Conservation (phyloP, 2,113 vertebrate species). For the Quiscalus mexicanus region DNA sequence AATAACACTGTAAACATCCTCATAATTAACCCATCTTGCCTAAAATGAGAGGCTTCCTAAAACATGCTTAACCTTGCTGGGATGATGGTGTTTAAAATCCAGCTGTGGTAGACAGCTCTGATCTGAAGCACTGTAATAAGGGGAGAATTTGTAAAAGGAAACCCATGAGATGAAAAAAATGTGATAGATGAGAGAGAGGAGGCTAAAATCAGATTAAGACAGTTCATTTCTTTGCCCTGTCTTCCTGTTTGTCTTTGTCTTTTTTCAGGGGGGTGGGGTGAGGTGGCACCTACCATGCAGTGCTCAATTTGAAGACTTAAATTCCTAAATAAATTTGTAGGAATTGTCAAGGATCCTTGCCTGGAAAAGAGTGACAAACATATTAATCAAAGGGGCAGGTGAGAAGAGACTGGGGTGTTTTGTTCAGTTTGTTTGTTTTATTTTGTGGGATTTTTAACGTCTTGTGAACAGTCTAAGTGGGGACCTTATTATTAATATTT, state of each 20-base stretch:
- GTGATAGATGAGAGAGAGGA: not conserved
- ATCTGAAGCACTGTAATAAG: not conserved
- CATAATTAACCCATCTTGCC: not conserved
- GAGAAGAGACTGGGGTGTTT: not conserved
- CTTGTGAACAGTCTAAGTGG: not conserved
- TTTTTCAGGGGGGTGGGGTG: not conserved
- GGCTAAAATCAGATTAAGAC: not conserved
- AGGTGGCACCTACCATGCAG: not conserved
- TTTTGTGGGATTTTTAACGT: not conserved
- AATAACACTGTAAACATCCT: not conserved
- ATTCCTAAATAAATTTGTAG: slow-evolving; percentile 56
- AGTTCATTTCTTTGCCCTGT: not conserved
- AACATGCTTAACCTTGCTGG: not conserved
- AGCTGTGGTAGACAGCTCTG: not conserved
- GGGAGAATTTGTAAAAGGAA: not conserved
- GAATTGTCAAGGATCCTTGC: slow-evolving; percentile 29
- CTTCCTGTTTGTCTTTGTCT: not conserved
- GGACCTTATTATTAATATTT: not conserved
- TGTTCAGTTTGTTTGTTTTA: not conserved
- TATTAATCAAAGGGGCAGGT: slow-evolving; percentile 54
- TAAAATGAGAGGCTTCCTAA: not conserved
- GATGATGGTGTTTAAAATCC: not conserved
- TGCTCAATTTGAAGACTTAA: slow-evolving; percentile 37
- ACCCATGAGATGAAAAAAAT: not conserved
- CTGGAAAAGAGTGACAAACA: slow-evolving; percentile 16